These are phyloP conservation scores for Harpalus rubripes DNA, from an alignment of 2,888 invertebrate species.

Conservation along the genomic window DNA sequence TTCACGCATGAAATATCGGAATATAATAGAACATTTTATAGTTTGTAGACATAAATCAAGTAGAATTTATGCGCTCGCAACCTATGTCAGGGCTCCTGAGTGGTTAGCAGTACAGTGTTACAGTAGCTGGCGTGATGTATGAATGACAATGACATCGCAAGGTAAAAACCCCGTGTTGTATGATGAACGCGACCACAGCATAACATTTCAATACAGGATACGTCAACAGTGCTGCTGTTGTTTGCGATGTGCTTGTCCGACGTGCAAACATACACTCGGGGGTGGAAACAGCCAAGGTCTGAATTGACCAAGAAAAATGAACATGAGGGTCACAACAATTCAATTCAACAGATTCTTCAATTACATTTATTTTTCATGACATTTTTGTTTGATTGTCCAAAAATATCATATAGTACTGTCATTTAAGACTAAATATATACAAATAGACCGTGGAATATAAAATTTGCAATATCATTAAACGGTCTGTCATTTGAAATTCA, in stretches of 20 bases:
- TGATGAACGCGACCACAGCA: slow-evolving; percentile 29
- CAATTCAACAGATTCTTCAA: no score
- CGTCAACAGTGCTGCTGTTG: slow-evolving; percentile 20
- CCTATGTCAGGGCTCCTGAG: slow-evolving; percentile 58
- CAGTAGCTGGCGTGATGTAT: slow-evolving; percentile 50
- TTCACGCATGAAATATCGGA: slow-evolving; percentile 63
- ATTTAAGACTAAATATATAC: no score
- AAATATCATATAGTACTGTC: no score
- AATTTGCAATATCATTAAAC: no score
- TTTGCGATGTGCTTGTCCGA: slow-evolving; percentile 55
- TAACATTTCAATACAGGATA: slow-evolving; percentile 54
- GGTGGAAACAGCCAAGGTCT: neutral
- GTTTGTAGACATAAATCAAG: slow-evolving; percentile 62
- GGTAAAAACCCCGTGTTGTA: slow-evolving; percentile 47
- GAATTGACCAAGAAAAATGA: neutral
- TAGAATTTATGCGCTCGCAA: slow-evolving; percentile 59
- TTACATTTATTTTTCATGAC: no score
- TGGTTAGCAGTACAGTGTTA: slow-evolving; percentile 22
- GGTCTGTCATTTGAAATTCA: no score
- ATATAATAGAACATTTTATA: slow-evolving; percentile 66
- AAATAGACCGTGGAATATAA: no score
- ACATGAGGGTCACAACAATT: no score
- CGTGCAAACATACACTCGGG: slow-evolving; percentile 25
- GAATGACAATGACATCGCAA: slow-evolving; percentile 62
- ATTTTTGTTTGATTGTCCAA: no score